Evolutionary conservation across 2,797 vertebrate species (phyloP), one percentile per base, ranked within the genome.

Genomic region (Xiphorhynchus erythropygius): DNA sequence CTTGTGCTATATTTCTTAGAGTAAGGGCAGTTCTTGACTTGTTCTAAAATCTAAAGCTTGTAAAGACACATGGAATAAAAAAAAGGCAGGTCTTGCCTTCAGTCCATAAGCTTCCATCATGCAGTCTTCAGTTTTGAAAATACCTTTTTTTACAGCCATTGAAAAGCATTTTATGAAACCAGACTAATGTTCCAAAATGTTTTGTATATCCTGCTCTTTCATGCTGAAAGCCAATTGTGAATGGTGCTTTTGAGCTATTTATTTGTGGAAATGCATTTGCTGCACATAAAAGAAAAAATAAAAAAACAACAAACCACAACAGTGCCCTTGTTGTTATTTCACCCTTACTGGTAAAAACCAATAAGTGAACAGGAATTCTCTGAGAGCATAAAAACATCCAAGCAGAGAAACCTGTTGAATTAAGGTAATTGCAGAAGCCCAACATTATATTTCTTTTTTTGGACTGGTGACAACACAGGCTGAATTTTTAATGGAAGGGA

Each of bases 11-110:
- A 84, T 92, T 79, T 75, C 35, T 76, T 59, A 77, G 68, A 64
- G 23, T 50, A 59, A 91, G 69, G 55, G 22, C 16, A 81, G 69
- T 46, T 46, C 44, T 22, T 46, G 44, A 46, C 46, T 90, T 83
- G 28, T 81, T 93, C 46, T 91, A 67, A 79, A 44, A 28, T 81
- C 28, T 78, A 79, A 86, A 81, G 28, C 70, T 93, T 84, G 55
- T 73, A 87, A 80, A 0, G 4, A 84, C 27, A 42, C 75, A 71
- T 17, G 33, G 30, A 84, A 71, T 56, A 50, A 28, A 49, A 49
- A 88, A 88, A 86, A 86, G 15, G 19, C 55, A 84, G 50, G 44
- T 41, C 46, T 69, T 81, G 37, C 59, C 57, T 94, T 93, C 65
- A 84, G 46, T 84, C 65, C 78, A 81, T 80, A 75, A 27, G n/a